Evolutionary conservation across 2,113 vertebrate species (phyloP), one percentile per base, ranked within the genome.

Genomic region (Vidua chalybeata): DNA sequence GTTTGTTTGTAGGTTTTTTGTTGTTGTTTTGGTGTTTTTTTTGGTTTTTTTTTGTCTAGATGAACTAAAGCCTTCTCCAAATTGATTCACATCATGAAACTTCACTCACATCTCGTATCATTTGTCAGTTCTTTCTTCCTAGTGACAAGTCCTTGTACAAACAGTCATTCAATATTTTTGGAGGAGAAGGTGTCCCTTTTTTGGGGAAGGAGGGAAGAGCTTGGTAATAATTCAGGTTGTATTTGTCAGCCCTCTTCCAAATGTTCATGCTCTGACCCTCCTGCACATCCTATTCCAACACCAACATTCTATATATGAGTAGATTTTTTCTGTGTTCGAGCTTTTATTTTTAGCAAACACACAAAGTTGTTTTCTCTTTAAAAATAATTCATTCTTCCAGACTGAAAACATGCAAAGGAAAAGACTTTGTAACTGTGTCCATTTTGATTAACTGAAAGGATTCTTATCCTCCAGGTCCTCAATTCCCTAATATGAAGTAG

Each of bases 271-370:
- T 73, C 49, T 71, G 59, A 58, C 31, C 43, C 21, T 90, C 37
- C 35, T 43, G 20, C 48, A 85, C 15, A n/a, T 77, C 51, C 67
- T 69, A 15, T 45, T 80, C 67, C 56, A 67, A 16, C 31, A 51
- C 4, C 0, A 0, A 80, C 12, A 58, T 22, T 30, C 4, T 27
- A 62, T 7, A 45, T 2, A 21, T 7, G 15, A 84, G 15, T 13
- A 80, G 10, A 31, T 77, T 74, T 92, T 88, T 90, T 69, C 72
- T 81, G 83, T 33, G 43, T 13, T 88, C 6, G 0, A 89, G 33
- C 46, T 74, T 94, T 89, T 55, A 43, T 71, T 89, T 95, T 78
- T 58, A 93, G 48, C 0, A 1, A 87, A 91, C 12, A 62, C 11
- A 73, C 1, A 19, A 48, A 74, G 28, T 21, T 78, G 10, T 84